Conservation (phyloP, 2,113 vertebrate species). For the Lamprologus lemairii region DNA sequence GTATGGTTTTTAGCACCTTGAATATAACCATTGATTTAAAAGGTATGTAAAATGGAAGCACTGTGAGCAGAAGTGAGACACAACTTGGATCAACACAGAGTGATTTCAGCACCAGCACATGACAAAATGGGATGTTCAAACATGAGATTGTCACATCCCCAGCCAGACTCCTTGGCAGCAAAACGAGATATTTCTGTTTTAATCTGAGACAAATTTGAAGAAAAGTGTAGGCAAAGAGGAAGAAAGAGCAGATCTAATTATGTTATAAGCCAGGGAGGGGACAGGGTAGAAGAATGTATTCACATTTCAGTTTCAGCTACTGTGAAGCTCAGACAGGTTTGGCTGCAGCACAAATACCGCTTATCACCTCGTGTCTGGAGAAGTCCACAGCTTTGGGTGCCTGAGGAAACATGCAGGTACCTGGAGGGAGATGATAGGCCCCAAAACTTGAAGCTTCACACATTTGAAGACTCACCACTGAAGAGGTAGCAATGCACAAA, state of each 20-base stretch:
- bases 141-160: slow-evolving; percentile 25
- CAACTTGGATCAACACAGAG: background rate
- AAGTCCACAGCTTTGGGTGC: background rate
- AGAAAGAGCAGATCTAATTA: slow-evolving; percentile 43
- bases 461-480: background rate
- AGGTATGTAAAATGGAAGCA: background rate
- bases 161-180: slow-evolving; percentile 12
- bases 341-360: slow-evolving; percentile 17
- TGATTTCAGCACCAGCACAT: slow-evolving; percentile 4
- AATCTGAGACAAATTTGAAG: slow-evolving; percentile 39
- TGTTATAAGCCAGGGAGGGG: slow-evolving; percentile 1
- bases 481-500: background rate
- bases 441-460: background rate
- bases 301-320: slow-evolving; percentile 19
- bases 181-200: slow-evolving; percentile 8
- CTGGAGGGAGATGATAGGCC: background rate
- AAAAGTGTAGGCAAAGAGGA: slow-evolving; percentile 29
- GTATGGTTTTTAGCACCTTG: background rate
- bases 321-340: slow-evolving; percentile 26
- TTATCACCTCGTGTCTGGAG: slow-evolving; percentile 8
- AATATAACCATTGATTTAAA: background rate
- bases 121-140: slow-evolving; percentile 17
- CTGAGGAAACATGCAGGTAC: slow-evolving; percentile 5
- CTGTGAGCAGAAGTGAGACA: background rate
- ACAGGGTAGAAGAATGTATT: background rate